Evolutionary conservation across 2,888 invertebrate species (phyloP), one percentile per base, ranked within the genome.

Genomic region (Eupithecia tripunctaria): DNA sequence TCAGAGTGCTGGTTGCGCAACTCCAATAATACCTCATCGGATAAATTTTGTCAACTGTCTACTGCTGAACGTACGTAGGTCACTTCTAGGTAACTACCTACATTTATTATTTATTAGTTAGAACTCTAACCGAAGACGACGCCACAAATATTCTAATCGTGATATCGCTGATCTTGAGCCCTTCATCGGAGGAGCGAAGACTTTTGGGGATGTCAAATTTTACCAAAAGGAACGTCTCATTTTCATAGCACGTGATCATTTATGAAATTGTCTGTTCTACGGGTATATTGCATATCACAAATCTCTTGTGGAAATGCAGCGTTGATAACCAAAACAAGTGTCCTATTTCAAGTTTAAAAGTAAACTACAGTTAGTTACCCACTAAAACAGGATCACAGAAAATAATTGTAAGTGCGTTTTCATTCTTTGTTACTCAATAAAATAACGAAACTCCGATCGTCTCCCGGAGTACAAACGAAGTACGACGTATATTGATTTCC

Each of bases 401-500:
- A 47, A 47, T n/a, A 47, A 47, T 43, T 43, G 18, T 15, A 25
- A 25, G 15, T 59, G 8, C 29, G 18, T 29, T 60, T 60, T 29
- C 18, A 60, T 29, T 29, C 10, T 29, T 27, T 60, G 27, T 29
- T 29, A 60, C 18, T 29, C 27, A 8, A 36, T 29, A 12, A 18
- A n/a, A 63, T 63, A 36, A 18, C 2, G 4, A 29, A 63, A n/a
- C n/a, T 36, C 36, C 63, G 6, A 18, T n/a, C n/a, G 2, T 4
- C 64, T 64, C 64, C 25, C 25, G 25, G 38, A 21, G 21, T 64
- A 64, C 38, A 36, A 21, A 74, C 73, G 60, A 62, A 62, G 60
- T 64, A 66, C 64, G 47, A 43, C 32, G 72, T 75, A 75, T 76
- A 74, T 75, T 74, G 74, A 74, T 74, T 76, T 75, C 68, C 65